phyloP scores from a whole-genome alignment of 2,113 vertebrate species.

The Embiotoca jacksoni region DNA sequence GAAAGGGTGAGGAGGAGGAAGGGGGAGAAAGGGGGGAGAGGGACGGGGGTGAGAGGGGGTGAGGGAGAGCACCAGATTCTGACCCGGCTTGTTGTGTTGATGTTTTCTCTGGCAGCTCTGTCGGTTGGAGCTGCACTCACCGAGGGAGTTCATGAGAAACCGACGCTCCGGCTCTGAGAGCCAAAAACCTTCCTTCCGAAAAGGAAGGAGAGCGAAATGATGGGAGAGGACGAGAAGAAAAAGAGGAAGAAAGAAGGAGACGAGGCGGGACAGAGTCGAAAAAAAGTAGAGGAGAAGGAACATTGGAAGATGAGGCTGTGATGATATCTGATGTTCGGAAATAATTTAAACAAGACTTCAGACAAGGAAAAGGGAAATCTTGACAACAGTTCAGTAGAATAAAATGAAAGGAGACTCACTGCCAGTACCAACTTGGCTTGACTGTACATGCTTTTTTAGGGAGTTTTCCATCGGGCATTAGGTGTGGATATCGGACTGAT shows the following conservation, averaged over 20 bases:
- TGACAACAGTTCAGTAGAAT: too few species aligned
- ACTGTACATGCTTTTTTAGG: too few species aligned
- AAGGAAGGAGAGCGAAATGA: neutral
- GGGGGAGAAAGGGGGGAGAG: neutral
- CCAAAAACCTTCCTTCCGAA: neutral
- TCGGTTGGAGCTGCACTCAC: conserved; percentile 48
- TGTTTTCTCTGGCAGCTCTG: conserved; percentile 65
- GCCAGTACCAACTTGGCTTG: too few species aligned
- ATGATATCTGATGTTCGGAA: too few species aligned
- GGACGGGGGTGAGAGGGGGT: neutral
- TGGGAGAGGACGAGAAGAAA: neutral
- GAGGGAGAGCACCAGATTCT: conserved; percentile 9
- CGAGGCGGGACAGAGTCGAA: neutral
- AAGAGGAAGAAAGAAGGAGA: neutral
- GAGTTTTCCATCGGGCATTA: too few species aligned
- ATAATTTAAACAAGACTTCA: too few species aligned
- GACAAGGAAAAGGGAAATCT: too few species aligned
- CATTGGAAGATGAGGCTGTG: too few species aligned
- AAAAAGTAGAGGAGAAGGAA: too few species aligned
- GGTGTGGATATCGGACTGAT: too few species aligned
- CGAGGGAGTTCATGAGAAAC: conserved; percentile 74
- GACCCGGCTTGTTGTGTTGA: conserved; percentile 60
- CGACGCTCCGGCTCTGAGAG: too few species aligned
- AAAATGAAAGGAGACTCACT: too few species aligned
- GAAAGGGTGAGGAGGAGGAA: neutral